phyloP scores from a whole-genome alignment of 2,113 vertebrate genomes.

The Sander lucioperca region DNA sequence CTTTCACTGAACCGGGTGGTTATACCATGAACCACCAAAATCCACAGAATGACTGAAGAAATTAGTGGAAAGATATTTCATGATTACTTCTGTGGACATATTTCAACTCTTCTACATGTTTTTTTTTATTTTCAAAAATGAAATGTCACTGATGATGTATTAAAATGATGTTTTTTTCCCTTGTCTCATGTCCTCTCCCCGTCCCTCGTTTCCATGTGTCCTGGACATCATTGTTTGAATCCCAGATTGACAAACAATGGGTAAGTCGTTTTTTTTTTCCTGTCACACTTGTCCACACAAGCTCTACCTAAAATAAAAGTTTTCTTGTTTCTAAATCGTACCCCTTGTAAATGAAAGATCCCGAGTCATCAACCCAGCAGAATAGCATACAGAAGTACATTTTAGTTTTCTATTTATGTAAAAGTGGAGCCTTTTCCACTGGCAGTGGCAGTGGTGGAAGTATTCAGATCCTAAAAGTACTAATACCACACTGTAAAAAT shows the following conservation, averaged over 20 bases:
- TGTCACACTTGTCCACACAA: not conserved
- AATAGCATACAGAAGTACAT: not conserved
- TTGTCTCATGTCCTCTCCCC: constrained; percentile 32
- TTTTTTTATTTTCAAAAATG: too few species aligned
- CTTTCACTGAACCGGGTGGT: too few species aligned
- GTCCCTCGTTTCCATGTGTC: constrained; percentile 72
- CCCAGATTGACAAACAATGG: constrained; percentile 93
- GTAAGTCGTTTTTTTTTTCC: constrained; percentile 86
- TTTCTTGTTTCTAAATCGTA: not conserved
- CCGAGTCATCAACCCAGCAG: not conserved
- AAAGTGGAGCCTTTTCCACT: not conserved
- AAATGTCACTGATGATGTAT: not conserved
- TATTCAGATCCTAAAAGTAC: too few species aligned
- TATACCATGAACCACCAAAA: not conserved
- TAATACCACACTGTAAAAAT: too few species aligned
- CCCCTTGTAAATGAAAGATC: not conserved
- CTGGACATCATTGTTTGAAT: constrained; percentile 80
- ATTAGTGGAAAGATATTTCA: not conserved
- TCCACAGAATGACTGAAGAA: not conserved
- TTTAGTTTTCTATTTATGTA: not conserved
- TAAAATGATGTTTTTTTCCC: constrained; percentile 33
- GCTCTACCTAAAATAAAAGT: not conserved
- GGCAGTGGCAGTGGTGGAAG: too few species aligned
- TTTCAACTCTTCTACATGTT: not conserved
- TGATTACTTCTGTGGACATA: not conserved